These are phyloP conservation scores for Rhombomys opimus DNA, from an alignment of 2,113 vertebrate species.

Conservation along the genomic window DNA sequence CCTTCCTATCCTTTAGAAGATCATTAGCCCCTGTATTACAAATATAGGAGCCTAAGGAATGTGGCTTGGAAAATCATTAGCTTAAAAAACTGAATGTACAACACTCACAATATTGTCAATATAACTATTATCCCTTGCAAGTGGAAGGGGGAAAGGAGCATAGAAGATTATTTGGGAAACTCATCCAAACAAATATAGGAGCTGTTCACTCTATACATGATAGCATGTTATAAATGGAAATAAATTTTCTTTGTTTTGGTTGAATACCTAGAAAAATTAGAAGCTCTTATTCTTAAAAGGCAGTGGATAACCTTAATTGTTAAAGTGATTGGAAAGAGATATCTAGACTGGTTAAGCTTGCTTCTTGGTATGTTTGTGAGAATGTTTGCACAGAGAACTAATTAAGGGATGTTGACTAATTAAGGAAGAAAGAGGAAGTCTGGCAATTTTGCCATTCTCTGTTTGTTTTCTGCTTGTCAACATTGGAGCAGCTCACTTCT, in stretches of 20 bases:
- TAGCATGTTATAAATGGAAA: neutral
- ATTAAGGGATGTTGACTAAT: neutral
- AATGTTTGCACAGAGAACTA: neutral
- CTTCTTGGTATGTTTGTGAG: neutral
- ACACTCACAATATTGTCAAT: neutral
- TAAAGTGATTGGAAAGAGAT: neutral
- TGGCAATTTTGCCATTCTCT: neutral
- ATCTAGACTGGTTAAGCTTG: neutral
- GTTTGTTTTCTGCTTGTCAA: neutral
- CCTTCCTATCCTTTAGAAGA: neutral
- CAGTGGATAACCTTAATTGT: neutral
- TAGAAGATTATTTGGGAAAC: slow-evolving; percentile 9
- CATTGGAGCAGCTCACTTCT: neutral
- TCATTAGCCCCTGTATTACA: neutral
- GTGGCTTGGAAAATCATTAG: neutral
- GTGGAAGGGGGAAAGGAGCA: neutral
- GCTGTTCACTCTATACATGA: neutral
- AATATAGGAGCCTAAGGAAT: neutral
- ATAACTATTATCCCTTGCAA: neutral
- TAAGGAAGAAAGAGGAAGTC: neutral
- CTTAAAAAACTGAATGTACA: neutral
- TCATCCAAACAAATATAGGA: neutral
- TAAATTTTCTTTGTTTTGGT: slow-evolving; percentile 25
- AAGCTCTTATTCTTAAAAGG: neutral
- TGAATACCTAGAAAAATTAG: neutral